A percentile compares a stretch with the other conserved stretches of the same genome.
These are phyloP conservation scores for Germaria angustata DNA, from an alignment of 2,888 invertebrate genomes.

Conservation along the genomic window DNA sequence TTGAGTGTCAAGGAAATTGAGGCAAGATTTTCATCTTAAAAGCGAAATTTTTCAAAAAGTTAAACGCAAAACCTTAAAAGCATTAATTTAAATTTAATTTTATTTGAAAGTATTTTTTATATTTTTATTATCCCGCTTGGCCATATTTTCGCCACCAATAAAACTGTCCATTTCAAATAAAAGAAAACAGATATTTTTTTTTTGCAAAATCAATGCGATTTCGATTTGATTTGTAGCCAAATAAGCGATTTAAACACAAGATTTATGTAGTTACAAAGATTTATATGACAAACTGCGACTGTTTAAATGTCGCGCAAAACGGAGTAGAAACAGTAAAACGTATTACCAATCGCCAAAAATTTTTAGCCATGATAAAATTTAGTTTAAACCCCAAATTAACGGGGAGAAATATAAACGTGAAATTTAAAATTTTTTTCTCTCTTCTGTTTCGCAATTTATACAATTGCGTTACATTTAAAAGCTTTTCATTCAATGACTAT, in stretches of 20 bases:
- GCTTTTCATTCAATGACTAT: conserved; percentile 60
- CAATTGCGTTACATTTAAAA: conserved; percentile 66
- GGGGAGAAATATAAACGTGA: conserved; percentile 42
- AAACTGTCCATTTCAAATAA: conserved; percentile 8
- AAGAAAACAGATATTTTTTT: conserved; percentile 69
- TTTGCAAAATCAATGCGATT: conserved; percentile 77
- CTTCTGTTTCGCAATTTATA: conserved; percentile 25
- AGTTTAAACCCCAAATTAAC: conserved; percentile 50
- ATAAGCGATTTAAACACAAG: conserved; percentile 70
- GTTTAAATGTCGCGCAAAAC: conserved; percentile 25
- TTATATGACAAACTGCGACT: conserved; percentile 71
- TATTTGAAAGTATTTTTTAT: background rate
- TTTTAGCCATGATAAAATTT: conserved; percentile 33
- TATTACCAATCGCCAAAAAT: conserved; percentile 29
- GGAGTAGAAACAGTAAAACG: background rate
- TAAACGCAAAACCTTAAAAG: background rate
- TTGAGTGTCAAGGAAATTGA: background rate
- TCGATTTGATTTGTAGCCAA: conserved; percentile 76
- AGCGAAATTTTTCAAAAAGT: too few relatives aligned
- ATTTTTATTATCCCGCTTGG: background rate
- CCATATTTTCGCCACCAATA: background rate
- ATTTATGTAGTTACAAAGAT: conserved; percentile 79
- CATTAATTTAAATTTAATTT: background rate
- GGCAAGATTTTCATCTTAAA: background rate
- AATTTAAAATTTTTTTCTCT: conserved; percentile 6